Evolutionary conservation across 2,888 invertebrate species (phyloP).

Genomic region (Formica aserva): DNA sequence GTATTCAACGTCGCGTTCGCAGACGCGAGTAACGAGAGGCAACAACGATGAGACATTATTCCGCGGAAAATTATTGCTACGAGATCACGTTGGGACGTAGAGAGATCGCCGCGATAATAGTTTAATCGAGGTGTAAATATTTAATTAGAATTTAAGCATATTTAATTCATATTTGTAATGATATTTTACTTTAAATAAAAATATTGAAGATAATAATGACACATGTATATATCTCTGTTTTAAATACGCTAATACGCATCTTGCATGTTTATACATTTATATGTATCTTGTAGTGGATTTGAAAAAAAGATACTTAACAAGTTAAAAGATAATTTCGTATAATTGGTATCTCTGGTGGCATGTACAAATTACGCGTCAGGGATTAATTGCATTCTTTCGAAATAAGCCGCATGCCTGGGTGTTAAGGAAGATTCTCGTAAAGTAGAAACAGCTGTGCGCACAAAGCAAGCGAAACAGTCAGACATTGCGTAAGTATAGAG

Average conservation of each 20-base stretch:
- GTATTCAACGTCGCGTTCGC: slow-evolving; percentile 6
- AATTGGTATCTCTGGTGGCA: slow-evolving; percentile 9
- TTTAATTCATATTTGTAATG: neutral
- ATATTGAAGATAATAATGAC: neutral
- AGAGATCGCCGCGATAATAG: neutral
- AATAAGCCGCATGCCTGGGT: neutral
- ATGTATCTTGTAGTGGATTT: neutral
- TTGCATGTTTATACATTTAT: too few relatives aligned
- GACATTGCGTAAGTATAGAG: slow-evolving; percentile 24
- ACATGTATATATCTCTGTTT: neutral
- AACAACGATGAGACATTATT: slow-evolving; percentile 25
- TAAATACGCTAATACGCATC: neutral
- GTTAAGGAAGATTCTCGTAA: slow-evolving; percentile 48
- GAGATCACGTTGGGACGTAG: neutral
- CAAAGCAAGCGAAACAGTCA: slow-evolving; percentile 59
- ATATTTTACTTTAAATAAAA: neutral
- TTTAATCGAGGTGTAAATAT: slow-evolving; percentile 14
- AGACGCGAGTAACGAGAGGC: slow-evolving; percentile 18
- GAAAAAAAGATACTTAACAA: neutral
- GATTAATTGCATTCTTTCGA: slow-evolving; percentile 17
- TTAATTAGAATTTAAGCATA: slow-evolving; percentile 8
- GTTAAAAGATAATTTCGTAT: neutral
- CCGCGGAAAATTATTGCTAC: slow-evolving; percentile 23
- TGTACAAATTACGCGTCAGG: neutral
- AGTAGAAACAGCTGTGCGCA: slow-evolving; percentile 58